Evolutionary conservation across 2,888 invertebrate species (phyloP).

Genomic region (Phengaris arion): DNA sequence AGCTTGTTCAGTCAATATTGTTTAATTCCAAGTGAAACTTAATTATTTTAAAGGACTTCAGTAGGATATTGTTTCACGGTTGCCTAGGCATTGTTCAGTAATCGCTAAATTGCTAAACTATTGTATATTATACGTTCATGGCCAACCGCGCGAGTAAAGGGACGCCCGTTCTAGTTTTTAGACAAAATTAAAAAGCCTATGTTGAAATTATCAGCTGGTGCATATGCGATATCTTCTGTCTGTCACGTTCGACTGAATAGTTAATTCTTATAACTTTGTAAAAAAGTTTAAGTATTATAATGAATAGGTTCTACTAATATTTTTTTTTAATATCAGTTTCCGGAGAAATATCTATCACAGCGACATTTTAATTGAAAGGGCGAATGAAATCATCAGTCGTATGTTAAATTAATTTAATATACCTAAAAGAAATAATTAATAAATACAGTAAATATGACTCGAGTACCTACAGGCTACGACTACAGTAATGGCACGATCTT

Average conservation of each 20-base stretch:
- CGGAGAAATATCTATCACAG: too few species aligned
- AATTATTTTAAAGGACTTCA: conserved; percentile 21
- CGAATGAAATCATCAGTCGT: not conserved
- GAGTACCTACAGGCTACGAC: conserved; percentile 33
- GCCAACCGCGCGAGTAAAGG: not conserved
- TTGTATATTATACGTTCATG: conserved; percentile 26
- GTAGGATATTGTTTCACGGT: conserved; percentile 26
- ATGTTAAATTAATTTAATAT: conserved; percentile 21
- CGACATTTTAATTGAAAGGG: not conserved
- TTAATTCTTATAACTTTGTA: too few species aligned
- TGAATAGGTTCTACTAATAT: too few species aligned
- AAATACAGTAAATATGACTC: conserved; percentile 33
- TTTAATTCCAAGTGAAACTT: conserved; percentile 19
- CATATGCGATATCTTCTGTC: too few species aligned
- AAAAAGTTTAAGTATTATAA: too few species aligned
- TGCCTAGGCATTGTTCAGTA: conserved; percentile 27
- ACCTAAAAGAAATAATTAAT: conserved; percentile 32
- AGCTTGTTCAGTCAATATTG: conserved; percentile 8
- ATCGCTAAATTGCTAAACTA: conserved; percentile 25
- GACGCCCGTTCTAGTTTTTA: not conserved
- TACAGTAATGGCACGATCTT: conserved; percentile 36
- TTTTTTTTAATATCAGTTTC: too few species aligned
- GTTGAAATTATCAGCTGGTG: too few species aligned
- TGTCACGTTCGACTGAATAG: not conserved
- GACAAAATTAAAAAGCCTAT: not conserved